A percentile compares a stretch with the other conserved stretches of the same genome.
Conservation (phyloP, 1,140 invertebrate genomes). For the Oryzaephilus surinamensis region DNA sequence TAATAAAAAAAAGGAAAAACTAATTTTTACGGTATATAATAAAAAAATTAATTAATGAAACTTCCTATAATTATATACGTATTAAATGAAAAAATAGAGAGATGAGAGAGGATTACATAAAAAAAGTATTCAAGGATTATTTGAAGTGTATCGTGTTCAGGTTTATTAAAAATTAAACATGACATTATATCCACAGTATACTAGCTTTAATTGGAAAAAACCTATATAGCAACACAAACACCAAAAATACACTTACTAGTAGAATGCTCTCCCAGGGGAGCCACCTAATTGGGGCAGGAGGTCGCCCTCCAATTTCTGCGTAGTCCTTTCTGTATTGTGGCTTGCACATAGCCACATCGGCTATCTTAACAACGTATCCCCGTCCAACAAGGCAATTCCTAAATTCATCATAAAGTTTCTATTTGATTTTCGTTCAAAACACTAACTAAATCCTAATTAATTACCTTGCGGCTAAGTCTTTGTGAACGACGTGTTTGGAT, state of each 20-base stretch:
- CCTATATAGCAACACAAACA: not conserved
- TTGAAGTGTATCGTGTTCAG: not conserved
- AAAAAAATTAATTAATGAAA: no score
- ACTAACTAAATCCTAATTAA: constrained; percentile 4
- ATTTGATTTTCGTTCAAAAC: not conserved
- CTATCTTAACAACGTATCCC: constrained; percentile 71
- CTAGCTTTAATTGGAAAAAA: not conserved
- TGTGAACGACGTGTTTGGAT: constrained; percentile 62
- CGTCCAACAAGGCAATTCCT: constrained; percentile 80
- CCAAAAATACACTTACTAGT: constrained; percentile 48
- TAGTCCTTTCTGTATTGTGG: constrained; percentile 73
- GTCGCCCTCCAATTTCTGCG: constrained; percentile 68
- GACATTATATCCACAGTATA: not conserved
- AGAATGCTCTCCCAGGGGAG: constrained; percentile 78
- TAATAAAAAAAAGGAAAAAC: no score
- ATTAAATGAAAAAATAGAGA: no score
- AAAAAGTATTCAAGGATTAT: constrained; percentile 2
- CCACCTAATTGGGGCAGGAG: constrained; percentile 75
- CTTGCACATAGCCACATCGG: constrained; percentile 82
- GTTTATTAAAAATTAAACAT: not conserved
- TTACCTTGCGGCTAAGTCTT: constrained; percentile 68
- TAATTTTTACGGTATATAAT: no score
- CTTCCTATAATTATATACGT: no score
- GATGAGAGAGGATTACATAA: no score
- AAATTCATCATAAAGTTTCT: constrained; percentile 18